Evolutionary conservation across 2,797 vertebrate genomes (phyloP).

Genomic region (Poeciliopsis gracilis): DNA sequence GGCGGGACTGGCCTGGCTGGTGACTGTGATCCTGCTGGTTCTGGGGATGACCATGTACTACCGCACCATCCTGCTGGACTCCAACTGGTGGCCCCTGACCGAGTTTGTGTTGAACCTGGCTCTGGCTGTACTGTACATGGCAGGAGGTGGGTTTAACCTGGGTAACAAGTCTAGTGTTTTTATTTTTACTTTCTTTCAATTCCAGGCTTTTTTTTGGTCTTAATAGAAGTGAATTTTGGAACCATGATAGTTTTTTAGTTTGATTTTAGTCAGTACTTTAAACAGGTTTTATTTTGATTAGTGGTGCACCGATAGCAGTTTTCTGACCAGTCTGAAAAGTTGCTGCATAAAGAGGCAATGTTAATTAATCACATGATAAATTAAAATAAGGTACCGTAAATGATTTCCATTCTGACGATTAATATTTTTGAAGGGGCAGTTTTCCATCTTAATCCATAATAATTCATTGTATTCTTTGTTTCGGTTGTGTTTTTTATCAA

Average conservation of each 20-base stretch:
- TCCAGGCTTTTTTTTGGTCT: background rate
- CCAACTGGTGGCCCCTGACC: conserved; percentile 95
- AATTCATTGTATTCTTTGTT: no score
- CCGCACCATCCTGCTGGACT: conserved; percentile 93
- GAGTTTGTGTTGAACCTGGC: conserved; percentile 93
- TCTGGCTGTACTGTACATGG: conserved; percentile 91
- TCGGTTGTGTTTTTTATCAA: no score
- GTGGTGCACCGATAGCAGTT: no score
- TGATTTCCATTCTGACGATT: no score
- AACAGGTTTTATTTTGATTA: background rate
- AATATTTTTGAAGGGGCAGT: no score
- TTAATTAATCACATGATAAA: no score
- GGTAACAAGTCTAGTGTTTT: background rate
- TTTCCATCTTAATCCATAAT: no score
- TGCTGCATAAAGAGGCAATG: no score
- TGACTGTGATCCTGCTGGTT: conserved; percentile 89
- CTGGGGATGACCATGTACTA: conserved; percentile 99
- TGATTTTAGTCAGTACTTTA: background rate
- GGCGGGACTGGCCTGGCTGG: conserved; percentile 90
- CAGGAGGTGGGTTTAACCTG: conserved; percentile 69
- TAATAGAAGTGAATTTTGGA: background rate
- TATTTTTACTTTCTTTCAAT: background rate
- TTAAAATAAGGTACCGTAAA: no score
- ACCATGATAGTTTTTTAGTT: background rate
- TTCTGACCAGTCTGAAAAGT: no score